Evolutionary conservation across 2,113 vertebrate genomes (phyloP).

Genomic region (Nesogale talazaci): DNA sequence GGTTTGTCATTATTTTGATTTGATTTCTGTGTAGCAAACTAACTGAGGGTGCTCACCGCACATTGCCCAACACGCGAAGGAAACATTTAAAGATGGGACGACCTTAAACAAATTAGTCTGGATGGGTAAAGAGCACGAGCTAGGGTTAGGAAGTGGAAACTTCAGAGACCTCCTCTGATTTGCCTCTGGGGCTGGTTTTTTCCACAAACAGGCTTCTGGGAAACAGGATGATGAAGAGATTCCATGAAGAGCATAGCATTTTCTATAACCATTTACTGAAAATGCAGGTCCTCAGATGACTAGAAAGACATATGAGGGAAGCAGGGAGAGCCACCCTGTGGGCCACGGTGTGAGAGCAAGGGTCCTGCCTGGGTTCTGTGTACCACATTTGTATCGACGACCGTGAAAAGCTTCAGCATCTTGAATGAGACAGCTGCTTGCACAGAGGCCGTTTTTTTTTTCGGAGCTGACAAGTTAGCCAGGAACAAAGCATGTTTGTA

Average conservation of each 20-base stretch:
- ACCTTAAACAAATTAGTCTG: background rate
- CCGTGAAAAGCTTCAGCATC: constrained; percentile 54
- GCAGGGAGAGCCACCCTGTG: constrained; percentile 24
- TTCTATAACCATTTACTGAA: constrained; percentile 64
- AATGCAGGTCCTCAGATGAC: constrained; percentile 72
- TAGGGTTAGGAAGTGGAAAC: constrained; percentile 38
- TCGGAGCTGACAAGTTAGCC: constrained; percentile 72
- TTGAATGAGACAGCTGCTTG: constrained; percentile 79
- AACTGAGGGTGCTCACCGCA: background rate
- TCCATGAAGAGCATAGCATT: constrained; percentile 56
- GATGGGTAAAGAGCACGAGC: background rate
- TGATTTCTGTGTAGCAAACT: constrained; percentile 52
- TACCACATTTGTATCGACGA: constrained; percentile 44
- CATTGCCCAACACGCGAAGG: constrained; percentile 18
- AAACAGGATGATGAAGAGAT: constrained; percentile 58
- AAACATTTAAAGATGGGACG: constrained; percentile 55
- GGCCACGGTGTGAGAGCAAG: constrained; percentile 60
- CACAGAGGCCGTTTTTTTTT: constrained; percentile 24
- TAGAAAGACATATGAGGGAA: constrained; percentile 63
- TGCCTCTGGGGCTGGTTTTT: constrained; percentile 46
- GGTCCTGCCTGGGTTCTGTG: constrained; percentile 20
- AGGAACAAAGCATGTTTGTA: constrained; percentile 72
- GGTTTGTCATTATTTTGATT: constrained; percentile 50
- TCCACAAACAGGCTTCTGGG: constrained; percentile 56
- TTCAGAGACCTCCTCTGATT: constrained; percentile 48